Evolutionary conservation across 2,113 vertebrate species (phyloP), one percentile per base, ranked within the genome.

Genomic region (Nycticorax nycticorax): DNA sequence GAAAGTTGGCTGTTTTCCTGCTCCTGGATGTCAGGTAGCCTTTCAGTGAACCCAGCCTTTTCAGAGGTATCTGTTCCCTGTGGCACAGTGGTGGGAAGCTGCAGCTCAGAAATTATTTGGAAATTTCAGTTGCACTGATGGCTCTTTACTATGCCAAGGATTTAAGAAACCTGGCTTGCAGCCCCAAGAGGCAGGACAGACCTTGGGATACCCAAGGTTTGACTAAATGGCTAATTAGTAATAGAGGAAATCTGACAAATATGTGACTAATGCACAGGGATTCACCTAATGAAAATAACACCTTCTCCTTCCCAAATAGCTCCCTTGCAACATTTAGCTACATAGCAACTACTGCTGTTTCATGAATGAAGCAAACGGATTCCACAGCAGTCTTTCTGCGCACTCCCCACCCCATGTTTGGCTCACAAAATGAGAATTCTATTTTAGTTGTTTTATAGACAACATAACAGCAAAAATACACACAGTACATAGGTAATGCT

Each of bases 321-420:
- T 85, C 50, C 45, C 62, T 73, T 80, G 71, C 35, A 92, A 21
- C 52, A 14, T 60, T 56, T 26, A 73, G 30, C 43, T 85, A 10
- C 22, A 15, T 28, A 79, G 43, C n/a, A 81, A 47, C 50, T 91
- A 7, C 64, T 88, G 48, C 43, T 78, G 23, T 47, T 73, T 41
- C 39, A 39, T 78, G 69, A 89, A 85, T 68, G 80, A 85, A 89
- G 52, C 8, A 28, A 52, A 23, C 1, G 1, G 28, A 32, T 89
- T 91, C 66, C 26, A 20, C 33, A 33, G 53, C 26, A 47, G 37
- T 5, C 27, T 73, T 47, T 30, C 20, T 67, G 56, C 39, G 14
- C 0, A 0, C 6, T 76, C 28, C 33, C 19, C 28, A 20, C 39
- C 13, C 28, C 0, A 1, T n/a, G 17, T 75, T 56, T 85, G 32